Conservation (phyloP, 1,140 invertebrate species). For the Pseudomyrmex pallidus region DNA sequence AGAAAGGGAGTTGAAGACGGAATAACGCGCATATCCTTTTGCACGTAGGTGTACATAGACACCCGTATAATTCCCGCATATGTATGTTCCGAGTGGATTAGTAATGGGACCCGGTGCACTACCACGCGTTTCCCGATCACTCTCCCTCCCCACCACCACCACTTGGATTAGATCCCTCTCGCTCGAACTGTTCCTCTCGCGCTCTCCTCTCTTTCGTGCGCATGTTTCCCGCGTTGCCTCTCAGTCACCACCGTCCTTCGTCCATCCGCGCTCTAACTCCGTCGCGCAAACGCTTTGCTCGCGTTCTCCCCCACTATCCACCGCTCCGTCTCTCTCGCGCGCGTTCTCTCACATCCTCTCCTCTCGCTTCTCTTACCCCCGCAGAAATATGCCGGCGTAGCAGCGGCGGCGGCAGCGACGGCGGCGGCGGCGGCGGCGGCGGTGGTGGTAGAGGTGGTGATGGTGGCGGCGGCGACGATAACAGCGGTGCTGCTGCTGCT, state of each 20-base stretch:
- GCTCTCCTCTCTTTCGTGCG: conserved; percentile 29
- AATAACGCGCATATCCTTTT: conserved; percentile 2
- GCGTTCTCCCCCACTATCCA: conserved; percentile 35
- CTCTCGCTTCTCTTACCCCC: conserved; percentile 1
- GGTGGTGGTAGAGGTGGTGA: conserved; percentile 29
- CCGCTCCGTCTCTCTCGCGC: neutral
- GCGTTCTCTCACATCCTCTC: conserved; percentile 18
- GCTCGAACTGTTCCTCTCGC: conserved; percentile 18
- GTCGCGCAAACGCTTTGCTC: conserved; percentile 48
- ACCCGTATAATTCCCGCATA: neutral
- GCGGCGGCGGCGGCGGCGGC: neutral
- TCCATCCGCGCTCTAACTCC: conserved; percentile 29
- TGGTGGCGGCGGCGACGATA: conserved; percentile 27
- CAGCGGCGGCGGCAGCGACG: conserved; percentile 36
- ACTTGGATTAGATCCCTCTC: conserved; percentile 11
- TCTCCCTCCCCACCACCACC: neutral
- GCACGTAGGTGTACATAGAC: neutral
- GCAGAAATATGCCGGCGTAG: conserved; percentile 61
- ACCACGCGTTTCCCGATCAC: conserved; percentile 15
- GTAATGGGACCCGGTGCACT: conserved; percentile 21
- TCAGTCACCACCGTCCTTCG: neutral
- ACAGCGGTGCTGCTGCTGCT: conserved; percentile 36
- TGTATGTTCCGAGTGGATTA: neutral
- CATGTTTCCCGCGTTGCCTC: conserved; percentile 43
- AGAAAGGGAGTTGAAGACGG: too few relatives aligned